Percentiles rank a stretch among this genome's conserved stretches.
These are phyloP conservation scores for Alauda arvensis DNA, from an alignment of 2,797 vertebrate species.

Conservation along the genomic window DNA sequence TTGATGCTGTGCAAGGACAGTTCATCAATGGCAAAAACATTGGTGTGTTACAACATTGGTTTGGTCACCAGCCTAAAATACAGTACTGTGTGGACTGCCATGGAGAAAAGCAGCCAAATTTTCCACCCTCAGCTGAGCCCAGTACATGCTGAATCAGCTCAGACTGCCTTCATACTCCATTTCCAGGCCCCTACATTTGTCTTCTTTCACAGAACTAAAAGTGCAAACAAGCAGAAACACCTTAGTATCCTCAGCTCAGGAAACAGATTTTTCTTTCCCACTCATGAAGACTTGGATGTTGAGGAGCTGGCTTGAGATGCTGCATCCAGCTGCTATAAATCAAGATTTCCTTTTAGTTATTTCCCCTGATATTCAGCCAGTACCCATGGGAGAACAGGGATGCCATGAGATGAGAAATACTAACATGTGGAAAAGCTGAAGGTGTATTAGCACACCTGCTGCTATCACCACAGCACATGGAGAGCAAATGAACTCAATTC, in stretches of 20 bases:
- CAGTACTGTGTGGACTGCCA: neutral
- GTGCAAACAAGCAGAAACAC: neutral
- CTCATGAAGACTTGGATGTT: neutral
- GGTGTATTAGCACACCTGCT: neutral
- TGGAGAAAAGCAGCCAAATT: neutral
- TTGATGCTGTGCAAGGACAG: neutral
- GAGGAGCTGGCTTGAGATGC: neutral
- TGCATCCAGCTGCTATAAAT: neutral
- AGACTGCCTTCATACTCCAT: fast-evolving
- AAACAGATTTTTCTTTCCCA: neutral
- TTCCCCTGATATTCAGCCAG: neutral
- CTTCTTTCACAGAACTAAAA: neutral
- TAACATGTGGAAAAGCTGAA: neutral
- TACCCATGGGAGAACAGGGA: neutral
- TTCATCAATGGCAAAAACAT: neutral
- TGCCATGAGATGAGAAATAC: neutral
- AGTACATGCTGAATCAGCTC: neutral
- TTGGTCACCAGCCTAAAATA: neutral
- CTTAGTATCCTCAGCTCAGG: neutral
- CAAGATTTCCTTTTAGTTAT: neutral
- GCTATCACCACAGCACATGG: neutral
- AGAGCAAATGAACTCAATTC: neutral
- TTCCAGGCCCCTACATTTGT: neutral
- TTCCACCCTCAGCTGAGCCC: neutral
- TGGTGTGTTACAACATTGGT: neutral